Conservation (phyloP, 2,888 invertebrate genomes). For the Nemoura dubitans region DNA sequence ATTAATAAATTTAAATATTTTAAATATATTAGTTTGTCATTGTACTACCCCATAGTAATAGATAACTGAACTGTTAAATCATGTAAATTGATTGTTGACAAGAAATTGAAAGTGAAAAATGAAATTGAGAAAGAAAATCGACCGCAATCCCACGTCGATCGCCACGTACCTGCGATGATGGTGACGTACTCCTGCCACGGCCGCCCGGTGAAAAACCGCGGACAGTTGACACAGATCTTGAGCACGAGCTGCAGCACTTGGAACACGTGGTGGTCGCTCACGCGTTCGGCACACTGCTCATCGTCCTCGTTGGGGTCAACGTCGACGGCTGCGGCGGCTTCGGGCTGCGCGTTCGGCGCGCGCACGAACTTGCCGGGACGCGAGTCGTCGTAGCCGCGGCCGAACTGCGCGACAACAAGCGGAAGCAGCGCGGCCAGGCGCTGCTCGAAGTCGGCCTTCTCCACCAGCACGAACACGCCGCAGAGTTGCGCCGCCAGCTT, state of each 20-base stretch:
- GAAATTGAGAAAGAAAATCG: too few species aligned
- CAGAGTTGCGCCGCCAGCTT: conserved; percentile 81
- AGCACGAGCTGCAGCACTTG: conserved; percentile 77
- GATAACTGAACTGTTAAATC: too few species aligned
- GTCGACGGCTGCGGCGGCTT: neutral
- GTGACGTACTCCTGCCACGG: conserved; percentile 59
- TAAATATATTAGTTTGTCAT: too few species aligned
- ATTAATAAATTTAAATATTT: too few species aligned
- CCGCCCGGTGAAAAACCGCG: conserved; percentile 66
- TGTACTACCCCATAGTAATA: too few species aligned
- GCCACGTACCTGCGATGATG: conserved; percentile 46
- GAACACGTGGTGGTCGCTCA: conserved; percentile 78
- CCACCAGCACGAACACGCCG: conserved; percentile 81
- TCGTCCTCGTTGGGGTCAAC: conserved; percentile 29
- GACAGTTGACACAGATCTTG: conserved; percentile 73
- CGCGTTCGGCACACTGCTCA: conserved; percentile 68
- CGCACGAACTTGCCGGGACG: conserved; percentile 70
- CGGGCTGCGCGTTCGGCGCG: conserved; percentile 43
- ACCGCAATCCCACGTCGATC: conserved; percentile 60
- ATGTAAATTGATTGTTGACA: too few species aligned
- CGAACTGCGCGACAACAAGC: conserved; percentile 65
- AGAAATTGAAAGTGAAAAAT: too few species aligned
- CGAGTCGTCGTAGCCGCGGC: conserved; percentile 49
- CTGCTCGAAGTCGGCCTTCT: conserved; percentile 74
- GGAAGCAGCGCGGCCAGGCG: conserved; percentile 72